phyloP scores from a whole-genome alignment of 2,797 vertebrate species.

The Crocodylus rhombifer region DNA sequence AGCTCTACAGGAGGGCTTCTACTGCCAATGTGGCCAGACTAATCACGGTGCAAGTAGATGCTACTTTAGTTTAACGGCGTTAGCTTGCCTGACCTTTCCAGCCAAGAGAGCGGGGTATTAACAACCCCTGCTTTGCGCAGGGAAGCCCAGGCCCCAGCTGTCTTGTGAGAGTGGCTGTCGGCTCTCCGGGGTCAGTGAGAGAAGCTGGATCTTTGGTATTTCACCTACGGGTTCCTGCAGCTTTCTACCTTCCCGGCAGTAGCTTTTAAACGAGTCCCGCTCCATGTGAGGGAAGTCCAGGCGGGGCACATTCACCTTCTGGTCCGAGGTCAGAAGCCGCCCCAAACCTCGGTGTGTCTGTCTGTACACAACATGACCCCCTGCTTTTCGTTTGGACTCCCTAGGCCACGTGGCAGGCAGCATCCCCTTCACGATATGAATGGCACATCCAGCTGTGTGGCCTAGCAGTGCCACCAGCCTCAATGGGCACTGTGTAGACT shows the following conservation, averaged over 20 bases:
- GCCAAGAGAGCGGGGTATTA: rapidly evolving
- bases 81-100: not conserved
- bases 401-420: no score
- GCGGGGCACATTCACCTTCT: not conserved
- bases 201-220: not conserved
- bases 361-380: no score
- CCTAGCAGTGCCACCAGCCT: no score
- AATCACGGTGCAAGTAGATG: not conserved
- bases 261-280: not conserved
- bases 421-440: no score
- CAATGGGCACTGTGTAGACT: no score
- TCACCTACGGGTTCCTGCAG: not conserved
- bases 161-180: not conserved
- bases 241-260: not conserved
- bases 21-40: not conserved
- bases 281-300: rapidly evolving
- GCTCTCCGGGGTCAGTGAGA: not conserved
- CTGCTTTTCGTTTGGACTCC: no score
- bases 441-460: no score
- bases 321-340: not conserved
- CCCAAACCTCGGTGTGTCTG: no score
- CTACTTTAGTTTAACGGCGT: rapidly evolving
- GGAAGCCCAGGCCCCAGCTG: rapidly evolving
- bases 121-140: not conserved
- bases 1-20: not conserved